Evolutionary conservation across 1,140 invertebrate species (phyloP), one percentile per base, ranked within the genome.

Genomic region (Bombus soroeensis): DNA sequence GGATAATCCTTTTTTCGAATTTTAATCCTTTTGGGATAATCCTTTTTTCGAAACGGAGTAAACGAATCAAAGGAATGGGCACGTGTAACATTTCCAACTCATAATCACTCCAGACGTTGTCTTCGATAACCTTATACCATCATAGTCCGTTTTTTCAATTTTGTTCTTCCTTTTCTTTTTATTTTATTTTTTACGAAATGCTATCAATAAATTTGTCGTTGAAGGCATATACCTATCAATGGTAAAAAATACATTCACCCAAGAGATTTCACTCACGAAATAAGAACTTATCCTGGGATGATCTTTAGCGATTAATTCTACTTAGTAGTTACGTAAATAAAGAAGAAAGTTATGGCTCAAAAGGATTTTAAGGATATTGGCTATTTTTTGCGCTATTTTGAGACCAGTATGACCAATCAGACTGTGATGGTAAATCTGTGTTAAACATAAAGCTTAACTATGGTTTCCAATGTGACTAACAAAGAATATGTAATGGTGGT

Each of bases 401-500:
- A 77, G 10, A 43, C 28, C 41, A 28, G 28, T 76, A 76, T 62
- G 59, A 76, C 39, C 43, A 28, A 34, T 32, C 78, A 75, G 85
- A 84, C 81, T 89, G 79, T 62, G 64, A 87, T 86, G 53, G 89
- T 68, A 66, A 75, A 79, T 59, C 68, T 83, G 78, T 81, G 85
- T 73, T 90, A 75, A 87, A 59, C 53, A 76, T 86, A 88, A 90
- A 75, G 89, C 84, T 90, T 91, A 75, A 88, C 72, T 88, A 64
- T 90, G 59, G 82, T 91, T 90, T 90, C 81, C 84, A 85, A 88
- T 84, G 66, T 90, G 82, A 94, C 92, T 93, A 94, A 95, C 92
- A 89, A 92, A 92, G 88, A 93, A 91, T 95, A 87, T 95, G 89
- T 95, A 91, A 94, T 94, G 94, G 92, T 94, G 92, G 89, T 91